A percentile compares a stretch with the other conserved stretches of the same genome.
These are phyloP conservation scores for Danio tinwini DNA, from an alignment of 2,797 vertebrate species.

Conservation along the genomic window DNA sequence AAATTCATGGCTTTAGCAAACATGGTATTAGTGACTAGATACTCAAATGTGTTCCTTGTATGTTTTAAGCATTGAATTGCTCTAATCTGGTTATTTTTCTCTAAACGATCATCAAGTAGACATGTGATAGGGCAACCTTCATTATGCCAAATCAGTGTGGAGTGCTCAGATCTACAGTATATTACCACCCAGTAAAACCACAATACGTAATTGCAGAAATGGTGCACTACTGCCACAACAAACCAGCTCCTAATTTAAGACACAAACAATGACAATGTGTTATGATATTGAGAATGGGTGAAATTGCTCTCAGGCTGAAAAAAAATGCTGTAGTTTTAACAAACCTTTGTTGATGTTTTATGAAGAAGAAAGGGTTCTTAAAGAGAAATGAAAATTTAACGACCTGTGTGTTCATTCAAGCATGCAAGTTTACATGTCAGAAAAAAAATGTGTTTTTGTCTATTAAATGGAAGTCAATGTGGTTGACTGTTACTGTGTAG, in stretches of 20 bases:
- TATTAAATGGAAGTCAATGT: neutral
- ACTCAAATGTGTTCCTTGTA: neutral
- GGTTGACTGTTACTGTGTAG: neutral
- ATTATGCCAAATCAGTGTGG: constrained; percentile 16
- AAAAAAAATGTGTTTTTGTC: neutral
- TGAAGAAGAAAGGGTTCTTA: neutral
- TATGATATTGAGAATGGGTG: neutral
- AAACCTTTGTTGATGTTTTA: neutral
- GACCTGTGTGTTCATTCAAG: neutral
- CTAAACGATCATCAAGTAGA: neutral
- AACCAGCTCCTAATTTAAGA: neutral
- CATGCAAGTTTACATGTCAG: neutral
- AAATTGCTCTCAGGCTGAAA: neutral
- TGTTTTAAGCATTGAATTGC: constrained; percentile 22
- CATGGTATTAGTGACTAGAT: neutral
- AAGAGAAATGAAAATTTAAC: neutral
- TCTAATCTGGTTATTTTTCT: constrained; percentile 30
- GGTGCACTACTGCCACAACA: constrained; percentile 13
- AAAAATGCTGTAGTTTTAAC: neutral
- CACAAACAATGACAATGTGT: neutral
- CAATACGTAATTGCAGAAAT: constrained; percentile 16
- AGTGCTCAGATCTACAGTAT: constrained; percentile 35
- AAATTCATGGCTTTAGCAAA: neutral
- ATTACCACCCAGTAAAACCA: constrained; percentile 12
- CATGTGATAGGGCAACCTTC: constrained; percentile 24